Percentiles rank a stretch among this genome's conserved stretches.
phyloP scores from a whole-genome alignment of 2,888 invertebrate genomes.

The Sinelater perroti region DNA sequence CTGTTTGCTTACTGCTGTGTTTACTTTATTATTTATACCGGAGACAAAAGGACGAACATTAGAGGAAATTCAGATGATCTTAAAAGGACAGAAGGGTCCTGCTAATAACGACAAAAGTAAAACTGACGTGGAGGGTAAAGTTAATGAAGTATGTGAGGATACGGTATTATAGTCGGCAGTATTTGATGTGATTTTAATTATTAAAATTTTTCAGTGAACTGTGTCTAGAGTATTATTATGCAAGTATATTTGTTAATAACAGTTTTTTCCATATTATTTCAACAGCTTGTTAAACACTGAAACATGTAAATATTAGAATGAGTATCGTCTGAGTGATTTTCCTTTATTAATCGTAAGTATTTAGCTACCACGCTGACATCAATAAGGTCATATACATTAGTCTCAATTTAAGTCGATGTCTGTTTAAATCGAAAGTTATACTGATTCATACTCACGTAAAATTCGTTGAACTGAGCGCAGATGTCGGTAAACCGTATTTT shows the following conservation, averaged over 20 bases:
- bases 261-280: neutral
- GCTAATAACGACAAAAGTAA: neutral
- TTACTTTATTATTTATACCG: constrained; percentile 54
- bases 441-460: too few relatives aligned
- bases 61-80: constrained; percentile 57
- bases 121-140: neutral
- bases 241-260: neutral
- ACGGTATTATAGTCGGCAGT: constrained; percentile 1
- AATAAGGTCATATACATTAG: constrained; percentile 17
- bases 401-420: constrained; percentile 8
- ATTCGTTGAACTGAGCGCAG: too few relatives aligned
- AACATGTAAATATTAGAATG: too few relatives aligned
- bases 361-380: constrained; percentile 6
- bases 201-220: neutral
- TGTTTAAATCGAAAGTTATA: too few relatives aligned
- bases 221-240: neutral
- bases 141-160: constrained; percentile 4
- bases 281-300: too few relatives aligned
- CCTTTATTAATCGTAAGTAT: constrained; percentile 16
- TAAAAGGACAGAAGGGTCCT: constrained; percentile 48
- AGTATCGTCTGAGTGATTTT: constrained; percentile 19
- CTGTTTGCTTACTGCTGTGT: constrained; percentile 52
- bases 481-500: too few relatives aligned
- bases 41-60: constrained; percentile 57
- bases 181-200: neutral